These are phyloP conservation scores for Smutsia gigantea DNA, from an alignment of 2,797 vertebrate species.

Conservation along the genomic window DNA sequence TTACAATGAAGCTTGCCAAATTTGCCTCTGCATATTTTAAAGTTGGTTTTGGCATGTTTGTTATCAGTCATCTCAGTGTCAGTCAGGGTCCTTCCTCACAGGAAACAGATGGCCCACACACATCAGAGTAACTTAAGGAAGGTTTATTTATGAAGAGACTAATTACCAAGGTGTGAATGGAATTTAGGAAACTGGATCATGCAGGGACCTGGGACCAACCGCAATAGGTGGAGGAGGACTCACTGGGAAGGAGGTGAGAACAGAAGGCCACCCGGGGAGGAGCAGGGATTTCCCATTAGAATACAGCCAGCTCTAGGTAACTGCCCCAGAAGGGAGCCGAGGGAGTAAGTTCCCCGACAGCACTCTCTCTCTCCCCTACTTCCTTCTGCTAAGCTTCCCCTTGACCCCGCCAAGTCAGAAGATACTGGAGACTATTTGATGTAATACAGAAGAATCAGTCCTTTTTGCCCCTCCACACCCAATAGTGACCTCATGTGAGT, in stretches of 20 bases:
- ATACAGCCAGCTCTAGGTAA: not conserved
- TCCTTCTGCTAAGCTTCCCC: not conserved
- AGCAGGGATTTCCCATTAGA: not conserved
- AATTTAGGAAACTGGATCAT: conserved; percentile 52
- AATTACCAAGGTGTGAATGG: conserved; percentile 54
- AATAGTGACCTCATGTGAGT: not conserved
- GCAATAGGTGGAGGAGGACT: not conserved
- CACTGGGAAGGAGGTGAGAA: not conserved
- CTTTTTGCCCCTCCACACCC: not conserved
- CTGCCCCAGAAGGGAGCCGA: not conserved
- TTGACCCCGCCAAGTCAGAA: not conserved
- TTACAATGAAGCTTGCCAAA: conserved; percentile 33
- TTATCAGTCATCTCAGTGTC: conserved; percentile 65
- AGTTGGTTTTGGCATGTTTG: conserved; percentile 70
- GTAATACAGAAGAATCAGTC: not conserved
- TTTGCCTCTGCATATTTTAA: conserved; percentile 45
- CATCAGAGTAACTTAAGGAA: conserved; percentile 54
- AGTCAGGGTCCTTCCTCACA: conserved; percentile 60
- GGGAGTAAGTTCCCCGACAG: not conserved
- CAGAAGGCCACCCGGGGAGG: not conserved
- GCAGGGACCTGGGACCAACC: not conserved
- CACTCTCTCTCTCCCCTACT: not conserved
- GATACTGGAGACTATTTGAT: not conserved
- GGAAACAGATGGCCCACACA: conserved; percentile 75
- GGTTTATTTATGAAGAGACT: conserved; percentile 62